Evolutionary conservation across 2,888 invertebrate genomes (phyloP), one percentile per base, ranked within the genome.

Genomic region (Barypeithes pellucidus): DNA sequence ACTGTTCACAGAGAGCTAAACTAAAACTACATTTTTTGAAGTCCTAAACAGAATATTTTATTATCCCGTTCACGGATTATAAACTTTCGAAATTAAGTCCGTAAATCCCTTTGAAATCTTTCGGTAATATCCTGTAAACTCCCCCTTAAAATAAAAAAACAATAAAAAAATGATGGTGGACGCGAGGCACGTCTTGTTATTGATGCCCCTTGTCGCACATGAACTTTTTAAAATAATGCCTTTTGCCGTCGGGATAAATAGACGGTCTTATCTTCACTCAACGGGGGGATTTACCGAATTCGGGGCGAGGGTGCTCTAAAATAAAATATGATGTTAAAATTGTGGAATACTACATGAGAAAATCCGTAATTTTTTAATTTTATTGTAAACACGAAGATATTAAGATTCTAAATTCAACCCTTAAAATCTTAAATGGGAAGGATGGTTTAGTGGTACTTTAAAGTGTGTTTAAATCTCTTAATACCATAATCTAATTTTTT

Each of bases 141-240:
- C 65, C 65, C 65, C 66, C 39, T 33, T 60, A 45, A 18, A n/a
- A 60, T 45, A 50, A 69, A 66, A 66, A 71, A 54, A 43, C 67
- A 67, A 62, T 52, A 74, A 74, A 73, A 62, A 74, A 74, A 74
- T 74, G 73, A 70, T 74, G 73, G 69, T 66, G 68, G 60, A 69
- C 73, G 41, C 73, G 39, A 60, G 66, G 65, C 69, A 69, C 70
- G 69, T 70, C 65, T 65, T 16, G 60, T 74, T 74, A 74, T 74
- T 74, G 73, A 74, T 74, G 70, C 70, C 67, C 69, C 62, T 61
- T 79, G 80, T 80, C 80, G 79, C 72, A 72, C 75, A 75, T 76
- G 81, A 85, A 84, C 80, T 85, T 85, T 85, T 85, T 84, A 85
- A 85, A 85, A 85, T 85, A 85, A 85, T 85, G 84, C 85, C 65